phyloP scores from a whole-genome alignment of 2,113 vertebrate species.

The Garra rufa region DNA sequence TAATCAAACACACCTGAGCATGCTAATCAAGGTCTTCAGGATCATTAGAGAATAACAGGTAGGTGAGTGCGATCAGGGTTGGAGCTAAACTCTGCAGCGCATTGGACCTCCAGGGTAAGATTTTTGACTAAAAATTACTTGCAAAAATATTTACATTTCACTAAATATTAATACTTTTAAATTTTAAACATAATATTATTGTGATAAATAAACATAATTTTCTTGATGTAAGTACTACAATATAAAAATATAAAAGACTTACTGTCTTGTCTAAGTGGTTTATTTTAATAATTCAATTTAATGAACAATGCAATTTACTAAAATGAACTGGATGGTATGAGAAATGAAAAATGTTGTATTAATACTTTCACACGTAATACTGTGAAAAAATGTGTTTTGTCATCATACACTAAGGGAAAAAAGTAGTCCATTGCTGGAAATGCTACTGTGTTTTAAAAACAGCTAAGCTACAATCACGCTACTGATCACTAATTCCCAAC shows the following conservation, averaged over 20 bases:
- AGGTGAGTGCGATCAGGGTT: too few species aligned
- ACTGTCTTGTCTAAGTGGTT: neutral
- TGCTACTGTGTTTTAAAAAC: neutral
- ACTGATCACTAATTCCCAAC: conserved; percentile 27
- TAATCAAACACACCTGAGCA: too few species aligned
- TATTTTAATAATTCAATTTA: neutral
- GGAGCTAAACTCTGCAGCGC: too few species aligned
- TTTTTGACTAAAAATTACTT: too few species aligned
- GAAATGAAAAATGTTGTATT: neutral
- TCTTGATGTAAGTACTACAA: neutral
- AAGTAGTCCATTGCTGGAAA: neutral
- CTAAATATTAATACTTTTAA: too few species aligned
- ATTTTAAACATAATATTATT: too few species aligned
- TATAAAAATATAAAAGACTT: neutral
- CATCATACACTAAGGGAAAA: neutral
- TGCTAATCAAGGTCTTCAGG: too few species aligned
- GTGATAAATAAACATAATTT: neutral
- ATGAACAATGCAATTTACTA: neutral
- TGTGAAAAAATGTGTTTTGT: neutral
- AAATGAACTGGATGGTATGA: neutral
- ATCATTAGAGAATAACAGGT: too few species aligned
- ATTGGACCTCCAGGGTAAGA: too few species aligned
- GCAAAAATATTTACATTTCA: too few species aligned
- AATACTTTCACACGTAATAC: neutral
- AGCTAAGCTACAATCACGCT: neutral